phyloP scores from a whole-genome alignment of 37 sponge, comb jelly and placozoan genomes.

The Crambe crambe region DNA sequence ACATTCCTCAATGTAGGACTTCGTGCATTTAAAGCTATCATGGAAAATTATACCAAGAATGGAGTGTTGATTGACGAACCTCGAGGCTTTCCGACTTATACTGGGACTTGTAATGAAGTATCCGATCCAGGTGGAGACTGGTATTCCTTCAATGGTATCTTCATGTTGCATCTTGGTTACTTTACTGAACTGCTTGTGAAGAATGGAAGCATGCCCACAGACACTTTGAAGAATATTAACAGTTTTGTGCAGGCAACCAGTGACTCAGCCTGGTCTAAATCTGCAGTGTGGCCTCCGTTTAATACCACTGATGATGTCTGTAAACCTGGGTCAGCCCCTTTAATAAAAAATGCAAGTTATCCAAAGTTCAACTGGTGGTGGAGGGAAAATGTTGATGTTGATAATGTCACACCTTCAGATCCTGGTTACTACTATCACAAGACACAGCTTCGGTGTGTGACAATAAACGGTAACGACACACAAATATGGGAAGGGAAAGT shows the following conservation, averaged over 20 bases:
- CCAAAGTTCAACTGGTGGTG: conserved; percentile 65
- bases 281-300: conserved; percentile 48
- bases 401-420: conserved; percentile 40
- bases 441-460: conserved; percentile 8
- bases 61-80: conserved; percentile 35
- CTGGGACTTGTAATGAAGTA: neutral
- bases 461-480: conserved; percentile 3
- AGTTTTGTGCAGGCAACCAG: conserved; percentile 26
- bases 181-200: conserved; percentile 16
- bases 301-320: neutral
- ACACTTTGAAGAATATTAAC: conserved; percentile 4
- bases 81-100: conserved; percentile 26
- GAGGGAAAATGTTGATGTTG: neutral
- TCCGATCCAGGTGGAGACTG: conserved; percentile 56
- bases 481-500: conserved; percentile 34
- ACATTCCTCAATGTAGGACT: conserved; percentile 31
- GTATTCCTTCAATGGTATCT: conserved; percentile 55
- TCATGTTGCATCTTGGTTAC: conserved; percentile 54
- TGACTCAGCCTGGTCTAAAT: conserved; percentile 46
- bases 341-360: neutral
- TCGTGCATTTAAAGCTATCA: conserved; percentile 31
- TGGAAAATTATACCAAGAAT: conserved; percentile 34
- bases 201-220: conserved; percentile 6
- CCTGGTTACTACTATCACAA: conserved; percentile 28
- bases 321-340: neutral